A percentile compares a stretch with the other conserved stretches of the same genome.
Conservation (phyloP, 92 coral and sea anemone genomes). For the Hydrozoanthus gracilis region DNA sequence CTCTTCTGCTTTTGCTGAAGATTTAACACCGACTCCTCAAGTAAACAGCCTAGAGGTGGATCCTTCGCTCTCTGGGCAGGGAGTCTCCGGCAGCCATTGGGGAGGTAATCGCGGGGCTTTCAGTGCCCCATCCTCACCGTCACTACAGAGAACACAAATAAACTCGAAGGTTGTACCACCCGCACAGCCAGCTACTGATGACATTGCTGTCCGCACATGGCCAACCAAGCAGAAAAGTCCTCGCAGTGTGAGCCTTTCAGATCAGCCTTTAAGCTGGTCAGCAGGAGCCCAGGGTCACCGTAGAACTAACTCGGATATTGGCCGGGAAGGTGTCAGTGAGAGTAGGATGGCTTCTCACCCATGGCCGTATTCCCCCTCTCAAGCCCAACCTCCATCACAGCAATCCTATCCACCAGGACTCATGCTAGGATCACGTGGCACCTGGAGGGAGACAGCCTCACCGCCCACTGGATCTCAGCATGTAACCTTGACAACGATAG, state of each 20-base stretch:
- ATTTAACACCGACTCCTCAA: constrained; percentile 90
- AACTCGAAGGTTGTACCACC: constrained; percentile 80
- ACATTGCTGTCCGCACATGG: constrained; percentile 95
- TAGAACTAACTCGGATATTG: constrained; percentile 78
- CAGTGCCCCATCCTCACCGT: constrained; percentile 99
- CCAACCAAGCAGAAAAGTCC: constrained; percentile 86
- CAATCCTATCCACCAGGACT: constrained; percentile 71
- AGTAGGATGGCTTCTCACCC: constrained; percentile 70
- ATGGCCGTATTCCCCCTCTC: constrained; percentile 73
- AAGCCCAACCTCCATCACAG: constrained; percentile 67
- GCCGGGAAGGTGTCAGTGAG: constrained; percentile 64
- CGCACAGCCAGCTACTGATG: constrained; percentile 90
- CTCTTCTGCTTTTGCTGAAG: constrained; percentile 83
- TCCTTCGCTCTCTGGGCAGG: constrained; percentile 81
- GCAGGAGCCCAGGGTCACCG: constrained; percentile 66
- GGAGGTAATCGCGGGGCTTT: constrained; percentile 87
- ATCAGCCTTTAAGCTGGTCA: constrained; percentile 80
- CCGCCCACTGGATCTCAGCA: not conserved
- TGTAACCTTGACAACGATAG: constrained; percentile 54
- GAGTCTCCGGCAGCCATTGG: constrained; percentile 78
- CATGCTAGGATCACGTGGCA: constrained; percentile 61
- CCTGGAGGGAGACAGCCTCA: constrained; percentile 77
- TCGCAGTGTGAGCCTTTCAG: constrained; percentile 84
- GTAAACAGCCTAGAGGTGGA: constrained; percentile 58
- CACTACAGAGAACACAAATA: constrained; percentile 87